Base-by-base conservation (phyloP, 2,113 vertebrate genomes). In the Chlamydotis undulata region DNA sequence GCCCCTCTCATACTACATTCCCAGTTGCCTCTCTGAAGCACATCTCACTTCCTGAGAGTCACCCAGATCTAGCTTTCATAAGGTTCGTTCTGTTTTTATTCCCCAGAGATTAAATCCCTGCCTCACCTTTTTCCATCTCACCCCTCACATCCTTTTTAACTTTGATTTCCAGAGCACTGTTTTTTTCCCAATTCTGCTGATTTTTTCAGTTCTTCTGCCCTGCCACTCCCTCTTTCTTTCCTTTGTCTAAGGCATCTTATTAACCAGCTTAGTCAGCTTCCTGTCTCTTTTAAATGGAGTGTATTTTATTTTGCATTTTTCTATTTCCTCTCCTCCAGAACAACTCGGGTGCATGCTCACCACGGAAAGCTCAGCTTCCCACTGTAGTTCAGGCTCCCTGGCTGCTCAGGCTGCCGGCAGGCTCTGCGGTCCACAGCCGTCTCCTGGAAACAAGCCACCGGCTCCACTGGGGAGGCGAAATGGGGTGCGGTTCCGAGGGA, bases 201-300 rank as follows among this genome's bases (percentile, higher is more conserved):
- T 68, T 78, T 69, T 67, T 86, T 68, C 56, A 83, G 52, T 39
- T 83, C 13, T 61, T 90, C 50, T 91, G 59, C 39, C 29, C 45
- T 56, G 69, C 49, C 33, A 31, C 61, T 84, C 82, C 45, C 55
- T 50, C 55, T 56, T 55, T 83, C 84, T 39, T 69, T 56, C 35
- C 31, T 93, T 91, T 64, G 61, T 76, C 74, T 69, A 87, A 80
- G 77, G 57, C 69, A 69, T 75, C 37, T 89, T 76, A 84, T 57
- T 87, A 83, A 89, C 10, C 61, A 76, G 59, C 76, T 95, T 81
- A 84, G 76, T 92, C 93, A 90, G 64, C 70, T 86, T 87, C 89
- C 95, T 49, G 33, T 63, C 79, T 86, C 60, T 86, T 43, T 43
- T 74, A 33, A 49, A 80, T 29, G 56, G 59, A 16, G 15, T 64